phyloP scores from a whole-genome alignment of 1,140 invertebrate species.

The Papilio machaon region DNA sequence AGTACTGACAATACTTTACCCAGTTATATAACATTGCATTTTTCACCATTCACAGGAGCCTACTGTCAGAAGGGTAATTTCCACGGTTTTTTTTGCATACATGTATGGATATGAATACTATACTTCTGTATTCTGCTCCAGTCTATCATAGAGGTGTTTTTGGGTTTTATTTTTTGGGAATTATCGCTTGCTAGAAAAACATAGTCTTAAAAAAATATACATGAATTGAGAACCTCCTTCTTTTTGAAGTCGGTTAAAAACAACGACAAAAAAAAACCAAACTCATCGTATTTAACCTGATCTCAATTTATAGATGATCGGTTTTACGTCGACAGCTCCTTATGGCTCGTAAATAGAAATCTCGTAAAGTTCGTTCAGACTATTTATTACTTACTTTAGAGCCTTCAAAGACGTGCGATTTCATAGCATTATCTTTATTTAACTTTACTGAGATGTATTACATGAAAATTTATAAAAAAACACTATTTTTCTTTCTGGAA shows the following conservation, averaged over 20 bases:
- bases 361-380: conserved; percentile 29
- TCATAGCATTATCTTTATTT: conserved; percentile 9
- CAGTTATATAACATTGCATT: too few species aligned
- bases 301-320: conserved; percentile 33
- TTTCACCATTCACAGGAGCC: too few species aligned
- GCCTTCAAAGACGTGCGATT: conserved; percentile 1
- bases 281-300: conserved; percentile 2
- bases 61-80: too few species aligned
- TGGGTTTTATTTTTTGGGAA: too few species aligned
- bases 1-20: too few species aligned
- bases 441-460: neutral
- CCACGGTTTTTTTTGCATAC: too few species aligned
- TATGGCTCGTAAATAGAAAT: conserved; percentile 29
- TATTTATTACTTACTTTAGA: conserved; percentile 29
- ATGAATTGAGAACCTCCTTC: too few species aligned
- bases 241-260: neutral
- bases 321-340: conserved; percentile 20
- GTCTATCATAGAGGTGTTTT: too few species aligned
- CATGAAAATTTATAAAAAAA: neutral
- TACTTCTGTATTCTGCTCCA: too few species aligned
- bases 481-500: neutral
- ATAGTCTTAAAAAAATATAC: too few species aligned
- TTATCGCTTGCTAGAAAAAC: too few species aligned
- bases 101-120: too few species aligned
- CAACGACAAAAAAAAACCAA: neutral